These are phyloP conservation scores for Petromus typicus DNA, from an alignment of 2,113 vertebrate genomes.

Conservation along the genomic window DNA sequence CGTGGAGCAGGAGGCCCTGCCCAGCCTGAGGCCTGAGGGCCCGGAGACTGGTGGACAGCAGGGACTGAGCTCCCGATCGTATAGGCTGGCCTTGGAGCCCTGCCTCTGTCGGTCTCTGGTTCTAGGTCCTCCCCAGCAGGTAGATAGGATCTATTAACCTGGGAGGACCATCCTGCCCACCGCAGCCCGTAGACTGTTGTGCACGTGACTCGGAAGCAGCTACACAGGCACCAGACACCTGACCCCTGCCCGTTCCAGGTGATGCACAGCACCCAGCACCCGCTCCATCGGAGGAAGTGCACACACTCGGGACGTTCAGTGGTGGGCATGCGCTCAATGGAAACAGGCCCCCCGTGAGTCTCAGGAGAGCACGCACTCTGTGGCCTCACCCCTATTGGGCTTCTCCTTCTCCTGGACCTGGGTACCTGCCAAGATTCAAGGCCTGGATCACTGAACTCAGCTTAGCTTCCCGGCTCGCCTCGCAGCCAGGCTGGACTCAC, in stretches of 20 bases:
- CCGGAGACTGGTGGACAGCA: no score
- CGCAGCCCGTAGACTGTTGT: neutral
- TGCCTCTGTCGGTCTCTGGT: neutral
- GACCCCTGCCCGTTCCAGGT: neutral
- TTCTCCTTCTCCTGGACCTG: neutral
- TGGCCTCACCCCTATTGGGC: no score
- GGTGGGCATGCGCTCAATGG: neutral
- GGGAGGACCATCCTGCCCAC: neutral
- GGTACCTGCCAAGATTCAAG: accelerated
- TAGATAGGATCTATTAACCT: accelerated
- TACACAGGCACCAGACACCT: neutral
- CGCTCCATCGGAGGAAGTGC: neutral
- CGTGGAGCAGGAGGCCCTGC: neutral
- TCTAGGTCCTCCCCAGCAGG: neutral
- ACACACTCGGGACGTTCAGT: accelerated
- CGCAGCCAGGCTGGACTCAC: neutral
- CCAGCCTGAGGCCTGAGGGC: neutral
- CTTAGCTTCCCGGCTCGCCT: neutral
- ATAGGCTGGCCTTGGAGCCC: accelerated
- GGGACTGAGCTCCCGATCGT: neutral
- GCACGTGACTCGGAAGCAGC: neutral
- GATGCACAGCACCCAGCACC: no score
- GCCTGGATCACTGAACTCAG: no score
- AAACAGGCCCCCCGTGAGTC: neutral
- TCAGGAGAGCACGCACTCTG: no score